phyloP scores from a whole-genome alignment of 1,140 invertebrate species.

The Meloidogyne chitwoodi region DNA sequence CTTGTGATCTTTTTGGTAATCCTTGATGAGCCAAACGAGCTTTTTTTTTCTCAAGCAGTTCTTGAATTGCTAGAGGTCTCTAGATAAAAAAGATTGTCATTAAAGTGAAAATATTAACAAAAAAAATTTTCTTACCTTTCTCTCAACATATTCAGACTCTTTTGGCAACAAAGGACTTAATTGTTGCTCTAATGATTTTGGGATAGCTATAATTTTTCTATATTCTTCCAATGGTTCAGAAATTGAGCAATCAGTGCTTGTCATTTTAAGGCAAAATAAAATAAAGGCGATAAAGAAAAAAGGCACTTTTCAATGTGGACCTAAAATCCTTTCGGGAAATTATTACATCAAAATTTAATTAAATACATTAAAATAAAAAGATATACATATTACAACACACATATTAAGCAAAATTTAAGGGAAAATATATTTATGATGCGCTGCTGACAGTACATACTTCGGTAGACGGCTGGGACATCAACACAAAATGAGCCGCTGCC shows the following conservation, averaged over 20 bases:
- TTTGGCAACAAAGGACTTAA: conserved; percentile 26
- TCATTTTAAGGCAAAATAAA: background rate
- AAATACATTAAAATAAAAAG: too few relatives aligned
- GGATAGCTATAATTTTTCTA: background rate
- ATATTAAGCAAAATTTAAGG: background rate
- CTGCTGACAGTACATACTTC: background rate
- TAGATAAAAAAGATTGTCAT: background rate
- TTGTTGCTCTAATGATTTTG: background rate
- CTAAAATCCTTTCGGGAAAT: too few relatives aligned
- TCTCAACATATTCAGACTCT: conserved; percentile 32
- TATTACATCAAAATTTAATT: too few relatives aligned
- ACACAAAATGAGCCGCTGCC: background rate
- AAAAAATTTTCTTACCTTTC: conserved; percentile 22
- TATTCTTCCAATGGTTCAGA: background rate
- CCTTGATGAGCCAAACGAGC: conserved; percentile 30
- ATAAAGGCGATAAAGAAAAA: background rate
- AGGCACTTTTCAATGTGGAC: background rate
- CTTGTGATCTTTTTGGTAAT: background rate
- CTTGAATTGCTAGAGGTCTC: conserved; percentile 47
- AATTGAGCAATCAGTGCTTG: background rate
- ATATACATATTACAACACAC: too few relatives aligned
- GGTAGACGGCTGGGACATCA: background rate
- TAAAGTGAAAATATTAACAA: background rate
- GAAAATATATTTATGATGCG: background rate
- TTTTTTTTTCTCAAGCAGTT: conserved; percentile 42